Percentiles rank a stretch among this genome's conserved stretches.
phyloP scores from a whole-genome alignment of 2,797 vertebrate genomes.

The Cichlasoma orientale region DNA sequence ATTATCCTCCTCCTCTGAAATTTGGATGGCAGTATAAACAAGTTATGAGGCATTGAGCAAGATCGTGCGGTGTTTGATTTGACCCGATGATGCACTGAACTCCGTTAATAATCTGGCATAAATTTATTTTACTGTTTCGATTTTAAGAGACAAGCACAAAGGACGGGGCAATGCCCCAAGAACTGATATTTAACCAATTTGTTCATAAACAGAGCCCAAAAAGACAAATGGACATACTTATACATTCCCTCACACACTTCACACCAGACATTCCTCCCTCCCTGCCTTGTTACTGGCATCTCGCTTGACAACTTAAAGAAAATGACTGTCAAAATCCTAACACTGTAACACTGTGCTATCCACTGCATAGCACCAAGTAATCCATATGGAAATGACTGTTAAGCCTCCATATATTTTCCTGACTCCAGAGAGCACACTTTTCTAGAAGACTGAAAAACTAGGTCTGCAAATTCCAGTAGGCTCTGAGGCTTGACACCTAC shows the following conservation, averaged over 20 bases:
- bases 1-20: neutral
- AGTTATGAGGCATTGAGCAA: neutral
- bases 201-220: neutral
- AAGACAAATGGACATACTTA: neutral
- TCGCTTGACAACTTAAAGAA: conserved; percentile 63
- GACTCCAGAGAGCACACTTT: conserved; percentile 31
- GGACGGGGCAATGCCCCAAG: neutral
- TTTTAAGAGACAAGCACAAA: neutral
- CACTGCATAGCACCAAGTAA: conserved; percentile 52
- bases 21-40: neutral
- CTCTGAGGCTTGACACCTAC: neutral
- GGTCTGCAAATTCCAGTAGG: conserved; percentile 18
- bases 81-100: neutral
- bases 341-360: conserved; percentile 30
- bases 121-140: conserved; percentile 9
- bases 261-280: conserved; percentile 34
- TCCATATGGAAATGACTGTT: conserved; percentile 59
- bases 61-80: neutral
- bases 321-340: conserved; percentile 61
- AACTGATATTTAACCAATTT: conserved; percentile 9
- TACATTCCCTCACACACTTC: neutral
- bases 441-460: conserved; percentile 31
- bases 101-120: neutral
- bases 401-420: conserved; percentile 45
- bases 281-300: conserved; percentile 44